phyloP scores from a whole-genome alignment of 2,888 invertebrate genomes.

The Agriotes lineatus region DNA sequence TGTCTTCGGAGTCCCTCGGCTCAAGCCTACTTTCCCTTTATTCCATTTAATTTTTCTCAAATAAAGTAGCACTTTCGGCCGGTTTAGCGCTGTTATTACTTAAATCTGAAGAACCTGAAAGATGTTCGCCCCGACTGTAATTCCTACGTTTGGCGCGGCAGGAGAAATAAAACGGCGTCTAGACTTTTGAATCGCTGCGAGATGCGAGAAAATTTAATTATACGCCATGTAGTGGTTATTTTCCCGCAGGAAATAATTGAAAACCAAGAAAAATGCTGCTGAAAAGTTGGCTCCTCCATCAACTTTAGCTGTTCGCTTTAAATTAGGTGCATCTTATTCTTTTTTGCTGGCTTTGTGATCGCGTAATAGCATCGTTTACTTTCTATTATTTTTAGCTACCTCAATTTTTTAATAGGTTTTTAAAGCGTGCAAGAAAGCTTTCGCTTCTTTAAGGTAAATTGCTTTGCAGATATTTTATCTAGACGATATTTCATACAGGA shows the following conservation, averaged over 20 bases:
- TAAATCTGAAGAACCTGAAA: neutral
- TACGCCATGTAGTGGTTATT: conserved; percentile 26
- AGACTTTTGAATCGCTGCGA: conserved; percentile 17
- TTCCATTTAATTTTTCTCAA: conserved; percentile 26
- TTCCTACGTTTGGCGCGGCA: neutral
- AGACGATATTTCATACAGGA: too few relatives aligned
- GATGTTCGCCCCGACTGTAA: neutral
- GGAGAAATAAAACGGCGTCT: conserved; percentile 4
- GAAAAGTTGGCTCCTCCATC: conserved; percentile 27
- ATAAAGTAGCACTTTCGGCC: conserved; percentile 19
- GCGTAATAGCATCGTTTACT: conserved; percentile 7
- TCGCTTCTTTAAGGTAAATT: too few relatives aligned
- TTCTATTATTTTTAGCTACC: conserved; percentile 19
- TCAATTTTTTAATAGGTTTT: too few relatives aligned
- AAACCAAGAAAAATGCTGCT: conserved; percentile 18
- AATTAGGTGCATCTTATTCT: conserved; percentile 29
- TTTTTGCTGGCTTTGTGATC: conserved; percentile 26
- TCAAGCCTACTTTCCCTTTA: conserved; percentile 28
- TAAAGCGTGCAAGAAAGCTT: too few relatives aligned
- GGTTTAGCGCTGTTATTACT: neutral
- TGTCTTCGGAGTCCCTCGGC: conserved; percentile 24
- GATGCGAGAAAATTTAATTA: conserved; percentile 35
- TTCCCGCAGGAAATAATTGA: conserved; percentile 24
- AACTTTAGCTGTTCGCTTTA: conserved; percentile 25
- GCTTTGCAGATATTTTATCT: too few relatives aligned